Conservation (phyloP, 2,113 vertebrate genomes). For the Oriolus oriolus region DNA sequence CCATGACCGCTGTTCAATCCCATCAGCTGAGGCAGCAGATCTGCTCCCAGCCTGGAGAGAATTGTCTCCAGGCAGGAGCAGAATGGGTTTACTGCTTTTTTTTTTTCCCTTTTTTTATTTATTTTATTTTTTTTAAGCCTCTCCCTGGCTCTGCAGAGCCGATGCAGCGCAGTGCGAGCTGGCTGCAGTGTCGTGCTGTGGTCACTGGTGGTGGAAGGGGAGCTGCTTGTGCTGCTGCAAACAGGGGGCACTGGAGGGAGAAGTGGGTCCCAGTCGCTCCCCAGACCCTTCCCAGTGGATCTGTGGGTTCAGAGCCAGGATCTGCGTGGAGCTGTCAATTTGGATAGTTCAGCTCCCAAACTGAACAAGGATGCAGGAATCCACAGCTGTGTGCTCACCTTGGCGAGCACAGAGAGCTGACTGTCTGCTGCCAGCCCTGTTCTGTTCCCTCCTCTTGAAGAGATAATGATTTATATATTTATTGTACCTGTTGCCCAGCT, state of each 20-base stretch:
- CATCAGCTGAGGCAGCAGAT: constrained; percentile 18
- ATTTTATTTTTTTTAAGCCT: background rate
- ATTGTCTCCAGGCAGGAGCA: background rate
- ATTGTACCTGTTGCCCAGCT: background rate
- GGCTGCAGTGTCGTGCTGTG: background rate
- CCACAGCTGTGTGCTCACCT: background rate
- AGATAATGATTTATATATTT: background rate
- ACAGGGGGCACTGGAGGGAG: background rate
- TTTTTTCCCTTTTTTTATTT: too few relatives aligned
- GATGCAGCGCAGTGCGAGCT: background rate
- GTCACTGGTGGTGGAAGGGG: background rate
- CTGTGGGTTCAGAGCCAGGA: background rate
- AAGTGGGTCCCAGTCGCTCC: accelerated
- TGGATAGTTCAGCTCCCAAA: background rate
- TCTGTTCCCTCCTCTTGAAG: background rate
- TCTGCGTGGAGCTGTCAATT: background rate
- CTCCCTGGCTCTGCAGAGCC: constrained; percentile 32
- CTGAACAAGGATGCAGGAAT: background rate
- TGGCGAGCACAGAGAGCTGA: background rate
- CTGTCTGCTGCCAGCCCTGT: background rate
- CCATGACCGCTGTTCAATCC: background rate
- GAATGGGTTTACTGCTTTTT: background rate
- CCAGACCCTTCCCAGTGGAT: background rate
- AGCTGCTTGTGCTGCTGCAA: background rate
- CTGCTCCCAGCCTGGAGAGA: constrained; percentile 10